Conservation (phyloP, 1,140 invertebrate species). For the Caenorhabditis elegans region WBcel235 BX284604.4:274501-275000, state of each 20-base stretch:
- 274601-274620: no score
- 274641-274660: not conserved
- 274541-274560: no score
- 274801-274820: conserved; percentile 1
- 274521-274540: no score
- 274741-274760: not conserved
- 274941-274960: no score
- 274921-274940: no score
- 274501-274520: no score
- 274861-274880: not conserved
- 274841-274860: not conserved
- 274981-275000: no score
- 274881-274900: no score
- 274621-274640: conserved; percentile 23
- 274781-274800: not conserved
- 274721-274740: not conserved
- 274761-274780: not conserved
- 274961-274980: no score
- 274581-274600: no score
- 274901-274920: no score
- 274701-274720: conserved; percentile 12
- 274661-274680: not conserved
- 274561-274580: no score
- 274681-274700: not conserved
- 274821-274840: not conserved